Evolutionary conservation across 2,797 vertebrate species (phyloP), one percentile per base, ranked within the genome.

Genomic region (Vireo griseus): DNA sequence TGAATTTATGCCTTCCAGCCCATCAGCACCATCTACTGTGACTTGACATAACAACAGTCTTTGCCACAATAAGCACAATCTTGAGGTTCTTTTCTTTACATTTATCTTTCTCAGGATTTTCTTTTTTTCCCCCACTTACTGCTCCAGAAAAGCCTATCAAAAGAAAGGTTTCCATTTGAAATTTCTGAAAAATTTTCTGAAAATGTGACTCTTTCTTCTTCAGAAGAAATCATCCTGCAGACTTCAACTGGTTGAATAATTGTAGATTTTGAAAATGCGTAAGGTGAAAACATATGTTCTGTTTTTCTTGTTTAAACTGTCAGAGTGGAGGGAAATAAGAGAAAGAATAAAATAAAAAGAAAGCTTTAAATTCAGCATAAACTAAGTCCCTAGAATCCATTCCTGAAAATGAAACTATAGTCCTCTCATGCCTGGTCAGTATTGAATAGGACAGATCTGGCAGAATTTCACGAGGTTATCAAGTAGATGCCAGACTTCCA

Each of bases 1-100:
- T 13, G 47, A 39, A 25, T 55, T 72, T 88, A 79, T 83, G 57
- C 96, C 96, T 94, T 86, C 92, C 42, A 90, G 88, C 72, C 57
- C 95, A 84, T 92, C 89, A 97, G 89, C 90, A 89, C 97, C 98
- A 97, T 96, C 97, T 98, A 95, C 96, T 91, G 97, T 66, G 89
- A 11, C 9, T 9, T 8, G 9, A 16, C 20, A 44, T 91, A 79
- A 94, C 72, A 80, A 52, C 95, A 94, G 15, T 52, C 35, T 91
- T 83, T 66, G 52, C n/a, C 47, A 45, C n/a, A 86, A n/a, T 13
- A 65, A 22, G 6, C 26, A 33, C 7, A 13, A 11, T 6, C 52
- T 81, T 78, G 45, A 57, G 20, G 3, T 2, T 5, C 11, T 57
- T 75, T 75, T 6, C 18, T 35, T 78, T 28, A 33, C 5, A 40